phyloP scores from a whole-genome alignment of 2,797 vertebrate genomes.

The Lagorchestes hirsutus region DNA sequence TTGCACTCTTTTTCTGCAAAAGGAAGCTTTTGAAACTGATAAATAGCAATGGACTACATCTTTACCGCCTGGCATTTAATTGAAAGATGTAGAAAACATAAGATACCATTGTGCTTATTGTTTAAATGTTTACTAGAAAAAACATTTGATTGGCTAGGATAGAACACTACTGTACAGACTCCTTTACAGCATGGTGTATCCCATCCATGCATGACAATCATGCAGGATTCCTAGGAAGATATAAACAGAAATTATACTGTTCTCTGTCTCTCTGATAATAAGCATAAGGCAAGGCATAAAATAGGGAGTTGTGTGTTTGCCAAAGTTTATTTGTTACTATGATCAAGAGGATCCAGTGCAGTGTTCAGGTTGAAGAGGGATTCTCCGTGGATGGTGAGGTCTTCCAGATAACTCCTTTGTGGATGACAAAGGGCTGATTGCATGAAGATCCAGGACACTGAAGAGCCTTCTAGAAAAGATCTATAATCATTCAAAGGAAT shows the following conservation, averaged over 20 bases:
- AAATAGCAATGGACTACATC: neutral
- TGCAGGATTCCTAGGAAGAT: too few species aligned
- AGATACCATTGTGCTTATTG: too few species aligned
- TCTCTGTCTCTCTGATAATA: too few species aligned
- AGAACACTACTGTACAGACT: too few species aligned
- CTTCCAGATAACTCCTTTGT: neutral
- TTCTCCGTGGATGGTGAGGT: neutral
- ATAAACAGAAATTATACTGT: too few species aligned
- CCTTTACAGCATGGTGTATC: too few species aligned
- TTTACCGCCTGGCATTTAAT: too few species aligned
- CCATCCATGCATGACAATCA: too few species aligned
- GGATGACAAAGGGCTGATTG: neutral
- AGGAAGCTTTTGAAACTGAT: neutral
- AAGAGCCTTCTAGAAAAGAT: neutral
- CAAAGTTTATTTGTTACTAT: neutral
- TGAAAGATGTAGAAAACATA: too few species aligned
- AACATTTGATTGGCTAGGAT: too few species aligned
- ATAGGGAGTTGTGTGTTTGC: neutral
- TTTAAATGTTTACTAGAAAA: too few species aligned
- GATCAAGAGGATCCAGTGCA: neutral
- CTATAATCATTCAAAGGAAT: neutral
- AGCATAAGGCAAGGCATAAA: neutral
- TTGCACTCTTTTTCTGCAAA: neutral
- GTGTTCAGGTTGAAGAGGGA: neutral
- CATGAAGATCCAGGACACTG: neutral